Percentiles rank a stretch among this genome's conserved stretches.
Evolutionary conservation across 2,113 vertebrate genomes (phyloP).

Genomic region (Mionectes macconnelli): DNA sequence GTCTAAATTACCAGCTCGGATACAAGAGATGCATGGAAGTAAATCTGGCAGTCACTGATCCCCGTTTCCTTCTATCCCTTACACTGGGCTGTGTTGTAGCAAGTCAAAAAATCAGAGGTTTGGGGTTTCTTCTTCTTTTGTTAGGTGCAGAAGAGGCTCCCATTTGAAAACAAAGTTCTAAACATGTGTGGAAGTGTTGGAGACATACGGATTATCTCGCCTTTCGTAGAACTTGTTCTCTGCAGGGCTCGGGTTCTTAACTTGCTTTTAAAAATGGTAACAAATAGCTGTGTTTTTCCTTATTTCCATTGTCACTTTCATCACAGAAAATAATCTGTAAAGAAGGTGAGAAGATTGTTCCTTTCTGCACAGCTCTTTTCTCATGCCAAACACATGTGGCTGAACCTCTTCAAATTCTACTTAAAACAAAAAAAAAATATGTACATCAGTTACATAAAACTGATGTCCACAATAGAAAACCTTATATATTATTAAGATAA

Average conservation of each 20-base stretch:
- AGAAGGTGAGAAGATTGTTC: background rate
- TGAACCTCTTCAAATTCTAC: background rate
- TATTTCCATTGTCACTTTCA: background rate
- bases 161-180: background rate
- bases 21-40: background rate
- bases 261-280: background rate
- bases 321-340: background rate
- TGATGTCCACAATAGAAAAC: background rate
- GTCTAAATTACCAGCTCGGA: background rate
- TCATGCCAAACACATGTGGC: background rate
- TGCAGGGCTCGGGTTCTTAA: background rate
- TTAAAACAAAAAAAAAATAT: background rate
- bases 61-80: background rate
- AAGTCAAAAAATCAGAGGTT: background rate
- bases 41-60: background rate
- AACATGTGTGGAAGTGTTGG: background rate
- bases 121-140: background rate
- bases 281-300: background rate
- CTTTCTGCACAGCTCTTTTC: background rate
- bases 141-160: background rate
- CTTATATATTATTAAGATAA: background rate
- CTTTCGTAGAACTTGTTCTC: accelerated
- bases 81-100: background rate
- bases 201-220: background rate
- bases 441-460: background rate